Percentiles rank a stretch among this genome's conserved stretches.
Evolutionary conservation across 2,113 vertebrate genomes (phyloP).

Genomic region (Microtus richardsoni): DNA sequence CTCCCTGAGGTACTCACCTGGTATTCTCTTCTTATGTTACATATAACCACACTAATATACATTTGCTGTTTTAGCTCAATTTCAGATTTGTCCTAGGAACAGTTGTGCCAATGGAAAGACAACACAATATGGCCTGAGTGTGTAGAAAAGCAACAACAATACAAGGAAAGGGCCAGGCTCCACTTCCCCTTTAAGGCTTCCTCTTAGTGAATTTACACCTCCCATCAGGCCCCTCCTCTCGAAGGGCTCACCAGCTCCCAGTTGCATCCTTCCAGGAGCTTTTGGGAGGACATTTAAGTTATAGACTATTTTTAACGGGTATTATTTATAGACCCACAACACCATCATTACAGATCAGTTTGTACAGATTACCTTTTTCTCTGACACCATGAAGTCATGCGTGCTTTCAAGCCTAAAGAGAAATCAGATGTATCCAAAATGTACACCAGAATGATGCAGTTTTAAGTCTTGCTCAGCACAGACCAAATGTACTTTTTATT

Average conservation of each 20-base stretch:
- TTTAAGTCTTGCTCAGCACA: neutral
- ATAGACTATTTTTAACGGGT: neutral
- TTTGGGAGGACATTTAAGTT: neutral
- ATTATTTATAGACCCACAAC: slow-evolving; percentile 14
- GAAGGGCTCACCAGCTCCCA: neutral
- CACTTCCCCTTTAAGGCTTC: too few species aligned
- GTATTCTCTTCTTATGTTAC: neutral
- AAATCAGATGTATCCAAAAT: neutral
- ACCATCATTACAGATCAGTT: neutral
- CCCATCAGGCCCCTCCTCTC: neutral
- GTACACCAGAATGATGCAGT: neutral
- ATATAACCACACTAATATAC: neutral
- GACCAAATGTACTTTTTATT: neutral
- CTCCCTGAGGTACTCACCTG: neutral
- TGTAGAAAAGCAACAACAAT: too few species aligned
- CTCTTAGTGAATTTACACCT: neutral
- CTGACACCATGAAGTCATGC: neutral
- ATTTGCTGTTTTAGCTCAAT: neutral
- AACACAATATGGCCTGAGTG: neutral
- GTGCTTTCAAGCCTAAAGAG: neutral
- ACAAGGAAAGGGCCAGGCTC: neutral
- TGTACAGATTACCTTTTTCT: slow-evolving; percentile 29
- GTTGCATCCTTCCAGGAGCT: accelerated
- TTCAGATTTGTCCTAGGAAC: neutral
- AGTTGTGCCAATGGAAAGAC: neutral